Conservation (phyloP, 2,113 vertebrate genomes). For the Anoplopoma fimbria region DNA sequence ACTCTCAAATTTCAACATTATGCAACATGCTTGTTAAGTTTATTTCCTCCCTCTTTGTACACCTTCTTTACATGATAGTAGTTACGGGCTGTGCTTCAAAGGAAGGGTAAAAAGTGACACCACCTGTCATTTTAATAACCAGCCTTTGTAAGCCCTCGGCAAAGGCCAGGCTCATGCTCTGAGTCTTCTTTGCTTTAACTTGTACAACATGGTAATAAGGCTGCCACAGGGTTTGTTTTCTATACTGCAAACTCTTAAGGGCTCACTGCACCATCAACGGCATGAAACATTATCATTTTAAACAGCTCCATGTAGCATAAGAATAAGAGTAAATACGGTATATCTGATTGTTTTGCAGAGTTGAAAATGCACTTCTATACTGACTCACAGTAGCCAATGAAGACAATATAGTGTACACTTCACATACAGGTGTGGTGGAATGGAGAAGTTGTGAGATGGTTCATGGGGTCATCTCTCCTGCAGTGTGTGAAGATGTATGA, state of each 20-base stretch:
- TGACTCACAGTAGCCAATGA: background rate
- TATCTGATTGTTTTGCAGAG: background rate
- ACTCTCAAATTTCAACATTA: constrained; percentile 45
- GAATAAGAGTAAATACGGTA: background rate
- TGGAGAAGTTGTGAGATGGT: background rate
- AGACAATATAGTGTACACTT: background rate
- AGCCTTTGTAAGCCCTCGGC: constrained; percentile 48
- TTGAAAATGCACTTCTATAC: background rate
- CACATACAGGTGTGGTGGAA: background rate
- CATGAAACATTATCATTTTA: background rate
- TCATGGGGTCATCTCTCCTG: constrained; percentile 13
- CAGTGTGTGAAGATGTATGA: constrained; percentile 19
- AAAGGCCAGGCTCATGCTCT: constrained; percentile 16
- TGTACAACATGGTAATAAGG: background rate
- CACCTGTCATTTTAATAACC: constrained; percentile 73
- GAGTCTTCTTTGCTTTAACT: constrained; percentile 29
- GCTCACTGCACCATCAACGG: background rate
- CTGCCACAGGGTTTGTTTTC: constrained; percentile 15
- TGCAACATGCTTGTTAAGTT: constrained; percentile 60
- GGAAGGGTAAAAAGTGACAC: constrained; percentile 69
- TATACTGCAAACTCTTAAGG: background rate
- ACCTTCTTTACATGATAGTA: constrained; percentile 54
- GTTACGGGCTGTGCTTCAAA: constrained; percentile 67
- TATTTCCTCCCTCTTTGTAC: constrained; percentile 1
- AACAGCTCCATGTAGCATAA: background rate